Base-by-base conservation (phyloP, 2,797 vertebrate species). In the Sparidentex hasta region DNA sequence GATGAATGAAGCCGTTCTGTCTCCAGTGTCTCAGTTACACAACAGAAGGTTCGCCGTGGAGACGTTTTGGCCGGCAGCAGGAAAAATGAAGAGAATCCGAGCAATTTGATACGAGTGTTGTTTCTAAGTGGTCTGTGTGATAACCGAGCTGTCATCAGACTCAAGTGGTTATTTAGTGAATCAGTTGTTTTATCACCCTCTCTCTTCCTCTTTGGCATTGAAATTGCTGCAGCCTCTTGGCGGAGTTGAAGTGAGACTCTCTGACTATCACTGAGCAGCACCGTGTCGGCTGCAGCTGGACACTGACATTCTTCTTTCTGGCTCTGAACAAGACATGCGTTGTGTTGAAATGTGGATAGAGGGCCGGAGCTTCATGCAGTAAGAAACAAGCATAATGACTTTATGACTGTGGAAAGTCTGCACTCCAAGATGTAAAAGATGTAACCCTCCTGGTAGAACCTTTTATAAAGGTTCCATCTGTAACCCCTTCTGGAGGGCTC, bases 1-100 rank as follows among this genome's bases (percentile, higher is more conserved):
- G 13, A 52, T 61, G 38, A 78, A 64, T 61, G 8, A 13, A 69
- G 68, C 46, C 59, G 1, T 29, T 65, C 29, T 23, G 21, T 46
- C 48, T 52, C 5, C 27, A 66, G 56, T 23, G 64, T 13, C 48
- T 70, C 55, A 2, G 25, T 57, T 52, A 58, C n/a, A 73, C 17
- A 59, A 21, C 25, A 83, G 63, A 89, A 46, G 63, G 23, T 57
- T 67, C 25, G 25, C 41, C 75, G 57, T 76, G 61, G 41, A 7
- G 16, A 75, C 2, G 8, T 33, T 68, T 56, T 55, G 23, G 38
- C 52, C 1, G 7, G 33, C 55, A 59, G 5, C 33, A 69, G 52
- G 72, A 61, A 64, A 71, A 78, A 65, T 58, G 12, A 56, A 23
- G 25, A 23, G 54, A 63, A 57, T 48, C 21, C 11, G 63, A 20